Evolutionary conservation across 53 echinoderm and acorn worm species (phyloP).

Genomic region (Echinometra lucunter): DNA sequence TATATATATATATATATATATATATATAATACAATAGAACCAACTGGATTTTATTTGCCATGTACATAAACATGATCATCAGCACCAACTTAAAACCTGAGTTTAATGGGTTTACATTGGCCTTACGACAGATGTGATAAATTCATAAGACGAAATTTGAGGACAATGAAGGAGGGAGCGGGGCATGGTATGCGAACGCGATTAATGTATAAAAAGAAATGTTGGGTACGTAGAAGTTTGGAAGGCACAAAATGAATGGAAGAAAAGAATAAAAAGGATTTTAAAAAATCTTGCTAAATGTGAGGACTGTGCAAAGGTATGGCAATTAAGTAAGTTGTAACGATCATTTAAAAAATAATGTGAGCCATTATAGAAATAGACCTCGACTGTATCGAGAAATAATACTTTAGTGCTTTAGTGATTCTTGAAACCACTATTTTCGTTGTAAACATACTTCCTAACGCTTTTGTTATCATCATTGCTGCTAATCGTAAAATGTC

Average conservation of each 20-base stretch:
- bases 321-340: background rate
- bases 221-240: background rate
- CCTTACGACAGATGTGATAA: background rate
- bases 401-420: no score
- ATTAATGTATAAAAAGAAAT: background rate
- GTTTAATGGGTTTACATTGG: background rate
- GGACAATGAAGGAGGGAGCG: background rate
- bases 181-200: background rate
- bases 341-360: background rate
- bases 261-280: no score
- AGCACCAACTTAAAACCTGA: background rate
- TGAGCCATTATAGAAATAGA: no score
- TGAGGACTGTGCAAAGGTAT: background rate
- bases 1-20: no score
- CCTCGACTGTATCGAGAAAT: no score
- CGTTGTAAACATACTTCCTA: no score
- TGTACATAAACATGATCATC: background rate
- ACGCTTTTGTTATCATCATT: background rate
- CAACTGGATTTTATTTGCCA: no score
- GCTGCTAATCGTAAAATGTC: background rate
- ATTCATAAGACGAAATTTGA: background rate
- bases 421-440: no score
- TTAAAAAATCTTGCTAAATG: no score
- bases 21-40: no score
- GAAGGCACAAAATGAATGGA: no score